Percentiles rank a stretch among this genome's conserved stretches.
Evolutionary conservation across 2,113 vertebrate genomes (phyloP).

Genomic region (Dasyprocta punctata): DNA sequence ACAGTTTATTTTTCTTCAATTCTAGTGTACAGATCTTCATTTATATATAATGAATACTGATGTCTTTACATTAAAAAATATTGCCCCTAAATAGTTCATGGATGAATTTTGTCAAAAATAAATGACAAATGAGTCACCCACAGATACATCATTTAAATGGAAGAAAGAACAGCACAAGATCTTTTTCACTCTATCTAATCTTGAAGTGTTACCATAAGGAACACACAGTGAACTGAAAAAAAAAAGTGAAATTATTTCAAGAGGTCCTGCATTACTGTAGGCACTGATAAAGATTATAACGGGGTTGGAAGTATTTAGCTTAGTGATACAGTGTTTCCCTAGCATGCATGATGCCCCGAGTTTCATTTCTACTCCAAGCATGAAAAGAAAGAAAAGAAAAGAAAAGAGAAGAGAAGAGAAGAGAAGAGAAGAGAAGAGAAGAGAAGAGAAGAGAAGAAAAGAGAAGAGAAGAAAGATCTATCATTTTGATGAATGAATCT

Average conservation of each 20-base stretch:
- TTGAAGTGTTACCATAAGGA: slow-evolving; percentile 13
- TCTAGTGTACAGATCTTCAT: slow-evolving; percentile 1
- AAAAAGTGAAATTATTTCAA: slow-evolving; percentile 32
- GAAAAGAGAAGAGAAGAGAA: neutral
- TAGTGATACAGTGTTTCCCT: neutral
- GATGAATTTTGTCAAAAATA: slow-evolving; percentile 49
- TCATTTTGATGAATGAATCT: slow-evolving; percentile 24
- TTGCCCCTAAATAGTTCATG: slow-evolving; percentile 11
- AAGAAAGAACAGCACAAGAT: neutral
- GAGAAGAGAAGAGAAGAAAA: neutral
- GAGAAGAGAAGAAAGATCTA: neutral
- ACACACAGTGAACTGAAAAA: slow-evolving; percentile 25
- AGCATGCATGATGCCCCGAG: neutral
- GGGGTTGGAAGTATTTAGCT: no score
- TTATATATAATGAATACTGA: slow-evolving; percentile 40
- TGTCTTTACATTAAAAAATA: slow-evolving; percentile 52
- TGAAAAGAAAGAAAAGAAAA: neutral
- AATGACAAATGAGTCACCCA: slow-evolving; percentile 3
- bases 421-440: neutral
- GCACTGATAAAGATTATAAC: slow-evolving; percentile 46
- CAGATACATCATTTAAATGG: slow-evolving; percentile 37
- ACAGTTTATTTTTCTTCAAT: slow-evolving; percentile 18
- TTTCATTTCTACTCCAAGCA: neutral
- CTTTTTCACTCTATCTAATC: neutral
- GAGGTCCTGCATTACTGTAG: neutral